Evolutionary conservation across 2,113 vertebrate genomes (phyloP).

Genomic region (Boleophthalmus pectinirostris): DNA sequence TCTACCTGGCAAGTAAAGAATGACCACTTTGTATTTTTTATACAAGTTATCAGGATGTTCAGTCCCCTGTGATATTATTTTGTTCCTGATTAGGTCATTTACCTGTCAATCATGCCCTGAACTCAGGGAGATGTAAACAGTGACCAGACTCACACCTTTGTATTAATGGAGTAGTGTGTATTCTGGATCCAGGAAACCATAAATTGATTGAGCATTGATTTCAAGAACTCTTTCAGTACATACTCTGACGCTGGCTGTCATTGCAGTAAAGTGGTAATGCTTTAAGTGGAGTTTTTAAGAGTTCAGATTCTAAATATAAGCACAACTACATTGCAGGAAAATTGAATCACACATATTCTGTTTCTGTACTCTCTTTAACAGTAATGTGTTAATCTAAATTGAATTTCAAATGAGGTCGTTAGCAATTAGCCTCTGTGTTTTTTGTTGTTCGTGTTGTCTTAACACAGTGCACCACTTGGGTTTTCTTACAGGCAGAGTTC

Average conservation of each 20-base stretch:
- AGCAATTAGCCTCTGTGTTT: background rate
- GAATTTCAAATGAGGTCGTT: background rate
- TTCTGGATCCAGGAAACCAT: too few relatives aligned
- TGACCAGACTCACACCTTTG: too few relatives aligned
- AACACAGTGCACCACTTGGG: conserved; percentile 16
- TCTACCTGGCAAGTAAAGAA: too few relatives aligned
- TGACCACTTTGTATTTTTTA: too few relatives aligned
- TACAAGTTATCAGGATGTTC: too few relatives aligned
- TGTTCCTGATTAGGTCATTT: too few relatives aligned
- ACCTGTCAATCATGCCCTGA: too few relatives aligned
- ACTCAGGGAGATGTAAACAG: too few relatives aligned
- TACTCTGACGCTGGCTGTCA: background rate
- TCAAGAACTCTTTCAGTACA: background rate
- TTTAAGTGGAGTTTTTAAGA: background rate
- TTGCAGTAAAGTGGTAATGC: background rate
- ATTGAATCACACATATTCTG: background rate
- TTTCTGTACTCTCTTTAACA: background rate
- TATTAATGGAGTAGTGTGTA: too few relatives aligned
- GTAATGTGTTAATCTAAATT: background rate
- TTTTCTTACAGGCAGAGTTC: conserved; percentile 31
- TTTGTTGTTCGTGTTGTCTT: background rate
- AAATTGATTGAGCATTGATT: background rate
- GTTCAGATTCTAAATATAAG: background rate
- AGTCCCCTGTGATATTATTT: too few relatives aligned
- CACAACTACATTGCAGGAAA: background rate